A percentile compares a stretch with the other conserved stretches of the same genome.
Conservation (phyloP, 2,888 invertebrate genomes). For the Drosophila rellima region DNA sequence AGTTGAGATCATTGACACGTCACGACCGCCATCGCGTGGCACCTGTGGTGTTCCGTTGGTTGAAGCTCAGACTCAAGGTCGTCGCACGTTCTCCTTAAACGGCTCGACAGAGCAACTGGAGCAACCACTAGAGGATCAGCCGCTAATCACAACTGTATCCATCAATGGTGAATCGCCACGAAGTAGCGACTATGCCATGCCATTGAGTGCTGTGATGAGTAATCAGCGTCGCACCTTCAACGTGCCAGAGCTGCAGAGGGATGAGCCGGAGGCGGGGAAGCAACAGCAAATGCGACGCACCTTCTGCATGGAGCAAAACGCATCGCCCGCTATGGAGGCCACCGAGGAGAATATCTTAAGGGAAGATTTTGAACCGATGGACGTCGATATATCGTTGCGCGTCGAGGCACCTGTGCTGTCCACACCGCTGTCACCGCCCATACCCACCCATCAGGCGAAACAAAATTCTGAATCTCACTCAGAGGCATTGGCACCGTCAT, state of each 20-base stretch:
- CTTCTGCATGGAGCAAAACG: slow-evolving; percentile 37
- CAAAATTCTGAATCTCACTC: not conserved
- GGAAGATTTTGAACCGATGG: slow-evolving; percentile 74
- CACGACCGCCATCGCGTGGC: not conserved
- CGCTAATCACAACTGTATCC: slow-evolving; percentile 5
- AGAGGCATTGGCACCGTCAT: not conserved
- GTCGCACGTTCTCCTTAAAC: slow-evolving; percentile 39
- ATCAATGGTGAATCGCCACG: slow-evolving; percentile 5
- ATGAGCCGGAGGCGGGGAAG: not conserved
- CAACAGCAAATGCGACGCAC: slow-evolving; percentile 45
- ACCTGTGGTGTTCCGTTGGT: slow-evolving; percentile 36
- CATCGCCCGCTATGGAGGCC: slow-evolving; percentile 53
- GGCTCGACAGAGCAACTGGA: not conserved
- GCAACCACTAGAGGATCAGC: slow-evolving; percentile 3
- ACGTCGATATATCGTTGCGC: slow-evolving; percentile 69
- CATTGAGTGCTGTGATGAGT: slow-evolving; percentile 3
- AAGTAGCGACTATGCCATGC: slow-evolving; percentile 34
- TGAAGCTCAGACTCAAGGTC: slow-evolving; percentile 1
- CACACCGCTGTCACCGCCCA: slow-evolving; percentile 35
- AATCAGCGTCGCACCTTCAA: slow-evolving; percentile 43
- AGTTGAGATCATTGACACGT: not conserved
- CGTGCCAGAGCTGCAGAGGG: slow-evolving; percentile 1
- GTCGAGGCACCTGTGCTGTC: slow-evolving; percentile 5
- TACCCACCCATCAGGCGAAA: slow-evolving; percentile 46
- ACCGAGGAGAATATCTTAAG: slow-evolving; percentile 44